Evolutionary conservation across 2,888 invertebrate genomes (phyloP).

Genomic region (Drosophila meridionalis): DNA sequence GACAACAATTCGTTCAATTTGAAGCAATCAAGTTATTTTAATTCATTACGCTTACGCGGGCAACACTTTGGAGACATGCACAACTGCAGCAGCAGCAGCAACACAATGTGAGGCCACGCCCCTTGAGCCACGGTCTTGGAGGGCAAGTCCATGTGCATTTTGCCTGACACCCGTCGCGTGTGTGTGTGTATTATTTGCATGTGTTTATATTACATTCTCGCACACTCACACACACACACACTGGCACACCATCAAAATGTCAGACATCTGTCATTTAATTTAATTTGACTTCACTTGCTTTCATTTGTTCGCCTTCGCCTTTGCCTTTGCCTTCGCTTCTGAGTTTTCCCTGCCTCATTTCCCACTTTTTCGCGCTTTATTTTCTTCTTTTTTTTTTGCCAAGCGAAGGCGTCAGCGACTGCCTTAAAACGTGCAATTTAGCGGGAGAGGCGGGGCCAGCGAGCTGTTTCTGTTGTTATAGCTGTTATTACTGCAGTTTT

Average conservation of each 20-base stretch:
- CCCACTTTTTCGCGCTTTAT: slow-evolving; percentile 4
- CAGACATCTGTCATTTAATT: slow-evolving; percentile 82
- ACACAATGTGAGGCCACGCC: slow-evolving; percentile 42
- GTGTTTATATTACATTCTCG: slow-evolving; percentile 52
- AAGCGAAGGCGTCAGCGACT: slow-evolving; percentile 64
- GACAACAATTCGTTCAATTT: slow-evolving; percentile 79
- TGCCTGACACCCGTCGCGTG: slow-evolving; percentile 45
- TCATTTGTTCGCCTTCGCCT: slow-evolving; percentile 63
- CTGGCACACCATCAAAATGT: slow-evolving; percentile 67
- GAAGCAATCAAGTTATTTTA: slow-evolving; percentile 81
- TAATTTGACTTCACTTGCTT: slow-evolving; percentile 81
- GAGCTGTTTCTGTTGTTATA: slow-evolving; percentile 55
- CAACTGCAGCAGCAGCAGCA: slow-evolving; percentile 33
- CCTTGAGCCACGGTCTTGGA: slow-evolving; percentile 22
- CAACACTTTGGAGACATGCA: slow-evolving; percentile 75
- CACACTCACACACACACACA: slow-evolving; percentile 19
- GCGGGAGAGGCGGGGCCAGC: slow-evolving; percentile 34
- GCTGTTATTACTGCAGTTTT: slow-evolving; percentile 48
- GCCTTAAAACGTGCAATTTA: slow-evolving; percentile 75
- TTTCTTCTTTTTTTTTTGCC: background rate
- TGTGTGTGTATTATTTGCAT: slow-evolving; percentile 49
- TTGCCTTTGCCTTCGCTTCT: slow-evolving; percentile 18
- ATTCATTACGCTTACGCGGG: slow-evolving; percentile 79
- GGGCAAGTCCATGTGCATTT: slow-evolving; percentile 61
- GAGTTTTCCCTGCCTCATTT: slow-evolving; percentile 22